Evolutionary conservation across 2,888 invertebrate genomes (phyloP).

Genomic region (Spilarctia lutea): DNA sequence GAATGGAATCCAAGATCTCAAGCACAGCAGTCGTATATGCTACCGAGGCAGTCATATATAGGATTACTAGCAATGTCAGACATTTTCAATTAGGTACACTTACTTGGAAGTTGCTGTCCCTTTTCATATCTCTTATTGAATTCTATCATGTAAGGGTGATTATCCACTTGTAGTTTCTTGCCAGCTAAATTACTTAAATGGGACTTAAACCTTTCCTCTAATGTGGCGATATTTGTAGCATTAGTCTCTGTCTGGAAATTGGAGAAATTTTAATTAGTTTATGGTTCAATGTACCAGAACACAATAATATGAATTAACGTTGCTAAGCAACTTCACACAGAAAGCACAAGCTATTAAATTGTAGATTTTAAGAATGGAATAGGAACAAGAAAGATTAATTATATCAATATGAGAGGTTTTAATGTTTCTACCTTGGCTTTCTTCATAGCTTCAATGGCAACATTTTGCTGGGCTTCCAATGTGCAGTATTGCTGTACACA

Average conservation of each 20-base stretch:
- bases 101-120: conserved; percentile 59
- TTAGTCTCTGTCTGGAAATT: conserved; percentile 69
- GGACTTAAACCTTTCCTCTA: conserved; percentile 66
- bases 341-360: neutral
- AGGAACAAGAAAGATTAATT: neutral
- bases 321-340: neutral
- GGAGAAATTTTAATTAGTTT: neutral
- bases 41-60: too few relatives aligned
- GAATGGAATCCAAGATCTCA: too few relatives aligned
- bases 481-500: conserved; percentile 72
- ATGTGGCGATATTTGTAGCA: conserved; percentile 61
- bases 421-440: conserved; percentile 61
- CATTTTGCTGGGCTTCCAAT: conserved; percentile 71
- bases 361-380: neutral
- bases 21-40: too few relatives aligned
- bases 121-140: conserved; percentile 63
- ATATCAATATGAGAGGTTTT: too few relatives aligned
- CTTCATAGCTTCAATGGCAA: conserved; percentile 71
- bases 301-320: neutral
- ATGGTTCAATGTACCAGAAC: neutral
- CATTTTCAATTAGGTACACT: conserved; percentile 35
- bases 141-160: conserved; percentile 72
- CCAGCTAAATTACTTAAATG: conserved; percentile 63
- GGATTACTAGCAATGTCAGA: neutral
- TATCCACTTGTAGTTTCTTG: conserved; percentile 58